Evolutionary conservation across 2,888 invertebrate species (phyloP).

Genomic region (Rotaria macrura): DNA sequence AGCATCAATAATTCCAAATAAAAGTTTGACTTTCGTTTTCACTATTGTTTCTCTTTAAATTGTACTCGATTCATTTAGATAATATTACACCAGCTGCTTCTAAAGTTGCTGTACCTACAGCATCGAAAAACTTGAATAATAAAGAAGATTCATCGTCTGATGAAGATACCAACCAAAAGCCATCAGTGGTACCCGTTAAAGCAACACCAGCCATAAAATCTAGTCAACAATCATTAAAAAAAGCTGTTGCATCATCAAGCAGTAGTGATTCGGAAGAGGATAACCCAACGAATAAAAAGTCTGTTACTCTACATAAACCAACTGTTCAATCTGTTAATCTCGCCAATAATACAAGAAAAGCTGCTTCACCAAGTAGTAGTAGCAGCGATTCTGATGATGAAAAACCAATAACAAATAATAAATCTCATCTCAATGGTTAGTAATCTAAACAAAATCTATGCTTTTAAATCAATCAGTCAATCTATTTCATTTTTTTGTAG

Average conservation of each 20-base stretch:
- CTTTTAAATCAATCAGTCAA: neutral
- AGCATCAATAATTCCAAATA: neutral
- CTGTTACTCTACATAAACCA: neutral
- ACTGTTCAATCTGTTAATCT: neutral
- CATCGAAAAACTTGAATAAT: neutral
- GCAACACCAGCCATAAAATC: neutral
- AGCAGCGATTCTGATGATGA: neutral
- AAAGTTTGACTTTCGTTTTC: neutral
- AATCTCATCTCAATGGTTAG: neutral
- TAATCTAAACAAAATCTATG: no score
- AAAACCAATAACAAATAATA: neutral
- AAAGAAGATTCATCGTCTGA: neutral
- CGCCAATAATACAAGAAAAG: neutral
- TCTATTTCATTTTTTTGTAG: neutral
- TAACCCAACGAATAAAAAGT: neutral
- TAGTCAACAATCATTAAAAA: neutral
- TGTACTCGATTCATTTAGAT: no score
- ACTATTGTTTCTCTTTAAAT: no score
- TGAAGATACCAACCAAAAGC: neutral
- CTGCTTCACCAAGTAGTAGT: neutral
- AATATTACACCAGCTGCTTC: no score
- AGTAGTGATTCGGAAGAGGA: neutral
- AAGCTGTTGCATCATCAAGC: slow-evolving; percentile 17
- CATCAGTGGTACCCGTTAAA: neutral
- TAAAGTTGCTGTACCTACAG: neutral